Evolutionary conservation across 2,113 vertebrate species (phyloP).

Genomic region (Noturus placidus): DNA sequence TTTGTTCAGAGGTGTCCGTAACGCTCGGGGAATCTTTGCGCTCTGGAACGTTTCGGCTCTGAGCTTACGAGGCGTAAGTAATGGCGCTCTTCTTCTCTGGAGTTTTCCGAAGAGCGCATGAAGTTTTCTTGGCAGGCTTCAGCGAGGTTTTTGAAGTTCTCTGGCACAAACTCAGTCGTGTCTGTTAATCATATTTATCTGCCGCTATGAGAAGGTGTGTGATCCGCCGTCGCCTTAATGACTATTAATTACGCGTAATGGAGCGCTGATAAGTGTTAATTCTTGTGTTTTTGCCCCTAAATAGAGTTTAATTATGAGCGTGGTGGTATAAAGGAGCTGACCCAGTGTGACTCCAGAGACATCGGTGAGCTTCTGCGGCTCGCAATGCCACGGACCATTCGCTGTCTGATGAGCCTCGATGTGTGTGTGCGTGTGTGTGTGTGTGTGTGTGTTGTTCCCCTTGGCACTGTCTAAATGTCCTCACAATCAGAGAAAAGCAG

Average conservation of each 20-base stretch:
- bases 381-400: constrained; percentile 1
- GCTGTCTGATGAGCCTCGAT: constrained; percentile 21
- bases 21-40: neutral
- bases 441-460: neutral
- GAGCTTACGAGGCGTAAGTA: neutral
- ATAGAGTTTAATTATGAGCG: constrained; percentile 11
- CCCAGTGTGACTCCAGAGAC: constrained; percentile 30
- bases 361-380: neutral
- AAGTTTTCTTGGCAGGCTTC: constrained; percentile 6
- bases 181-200: constrained; percentile 29
- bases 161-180: constrained; percentile 6
- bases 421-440: constrained; percentile 17
- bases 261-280: constrained; percentile 23
- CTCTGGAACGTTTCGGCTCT: neutral
- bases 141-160: constrained; percentile 21
- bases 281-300: constrained; percentile 14
- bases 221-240: constrained; percentile 19
- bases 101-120: neutral
- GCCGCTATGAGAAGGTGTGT: constrained; percentile 16
- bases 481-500: neutral
- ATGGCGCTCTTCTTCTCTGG: neutral
- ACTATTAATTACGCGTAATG: constrained; percentile 38
- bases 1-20: too few species aligned
- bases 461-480: constrained; percentile 9
- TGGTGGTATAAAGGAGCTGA: constrained; percentile 16